A percentile compares a stretch with the other conserved stretches of the same genome.
Evolutionary conservation across 2,888 invertebrate genomes (phyloP).

Genomic region (Lepidochrysops patricia): DNA sequence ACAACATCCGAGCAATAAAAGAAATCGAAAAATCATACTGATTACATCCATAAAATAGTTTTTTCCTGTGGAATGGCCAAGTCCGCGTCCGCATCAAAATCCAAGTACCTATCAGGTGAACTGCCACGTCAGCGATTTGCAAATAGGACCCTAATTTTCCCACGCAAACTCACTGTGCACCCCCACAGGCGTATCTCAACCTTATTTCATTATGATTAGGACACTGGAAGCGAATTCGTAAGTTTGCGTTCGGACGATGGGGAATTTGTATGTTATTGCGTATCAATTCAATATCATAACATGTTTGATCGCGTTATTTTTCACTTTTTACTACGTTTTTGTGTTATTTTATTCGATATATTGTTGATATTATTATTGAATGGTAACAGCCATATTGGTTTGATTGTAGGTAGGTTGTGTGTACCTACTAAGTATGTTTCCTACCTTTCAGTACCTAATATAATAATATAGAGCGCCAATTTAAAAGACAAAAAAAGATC

Average conservation of each 20-base stretch:
- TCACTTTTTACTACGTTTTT: conserved; percentile 24
- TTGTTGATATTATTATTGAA: too few species aligned
- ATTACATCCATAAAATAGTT: not conserved
- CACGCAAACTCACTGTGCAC: conserved; percentile 29
- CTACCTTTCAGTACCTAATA: too few species aligned
- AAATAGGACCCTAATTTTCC: conserved; percentile 55
- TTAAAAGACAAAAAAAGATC: too few species aligned
- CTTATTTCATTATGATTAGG: not conserved
- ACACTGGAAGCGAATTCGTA: not conserved
- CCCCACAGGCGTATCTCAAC: conserved; percentile 13
- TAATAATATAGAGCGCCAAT: too few species aligned
- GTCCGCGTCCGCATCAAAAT: not conserved
- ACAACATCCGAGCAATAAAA: not conserved
- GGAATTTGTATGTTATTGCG: conserved; percentile 35
- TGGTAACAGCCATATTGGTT: too few species aligned
- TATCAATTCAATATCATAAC: conserved; percentile 62
- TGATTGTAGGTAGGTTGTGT: not conserved
- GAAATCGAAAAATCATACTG: not conserved
- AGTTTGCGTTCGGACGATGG: conserved; percentile 24
- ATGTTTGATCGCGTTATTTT: conserved; percentile 49
- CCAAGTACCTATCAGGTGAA: conserved; percentile 57
- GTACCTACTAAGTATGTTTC: too few species aligned
- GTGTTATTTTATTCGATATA: conserved; percentile 17
- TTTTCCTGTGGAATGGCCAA: not conserved
- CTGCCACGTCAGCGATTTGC: conserved; percentile 65